Conservation (phyloP, 2,797 vertebrate genomes). For the Sorex maritimensis region DNA sequence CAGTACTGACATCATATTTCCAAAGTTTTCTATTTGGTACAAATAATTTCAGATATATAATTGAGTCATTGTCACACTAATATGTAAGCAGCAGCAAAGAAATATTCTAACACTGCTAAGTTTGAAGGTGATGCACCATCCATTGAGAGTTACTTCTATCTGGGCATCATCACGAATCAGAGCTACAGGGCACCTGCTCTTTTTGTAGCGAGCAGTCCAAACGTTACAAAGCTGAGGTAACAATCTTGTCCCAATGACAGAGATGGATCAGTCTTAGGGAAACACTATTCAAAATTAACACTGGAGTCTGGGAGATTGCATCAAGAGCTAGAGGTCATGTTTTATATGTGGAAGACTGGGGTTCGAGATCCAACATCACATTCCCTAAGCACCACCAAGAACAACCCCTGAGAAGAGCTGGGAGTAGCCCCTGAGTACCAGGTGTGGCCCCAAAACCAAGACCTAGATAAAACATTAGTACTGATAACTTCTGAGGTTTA, state of each 20-base stretch:
- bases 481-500: not conserved
- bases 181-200: not conserved
- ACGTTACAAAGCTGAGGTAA: not conserved
- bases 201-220: not conserved
- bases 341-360: too few relatives aligned
- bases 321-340: too few relatives aligned
- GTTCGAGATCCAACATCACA: too few relatives aligned
- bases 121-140: not conserved
- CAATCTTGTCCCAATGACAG: not conserved
- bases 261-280: not conserved
- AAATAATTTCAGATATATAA: not conserved
- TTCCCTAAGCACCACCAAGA: too few relatives aligned
- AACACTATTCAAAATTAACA: not conserved
- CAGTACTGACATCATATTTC: not conserved
- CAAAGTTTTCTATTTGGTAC: slow-evolving; percentile 42
- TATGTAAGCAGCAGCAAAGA: not conserved
- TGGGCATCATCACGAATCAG: not conserved
- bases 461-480: not conserved
- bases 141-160: not conserved
- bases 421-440: too few relatives aligned
- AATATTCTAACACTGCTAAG: not conserved
- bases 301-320: not conserved
- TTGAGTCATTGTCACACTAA: not conserved
- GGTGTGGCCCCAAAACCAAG: too few relatives aligned
- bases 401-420: too few relatives aligned